These are phyloP conservation scores for Oscheius sp. DNA, from an alignment of 2,888 invertebrate species.

Conservation along the genomic window DNA sequence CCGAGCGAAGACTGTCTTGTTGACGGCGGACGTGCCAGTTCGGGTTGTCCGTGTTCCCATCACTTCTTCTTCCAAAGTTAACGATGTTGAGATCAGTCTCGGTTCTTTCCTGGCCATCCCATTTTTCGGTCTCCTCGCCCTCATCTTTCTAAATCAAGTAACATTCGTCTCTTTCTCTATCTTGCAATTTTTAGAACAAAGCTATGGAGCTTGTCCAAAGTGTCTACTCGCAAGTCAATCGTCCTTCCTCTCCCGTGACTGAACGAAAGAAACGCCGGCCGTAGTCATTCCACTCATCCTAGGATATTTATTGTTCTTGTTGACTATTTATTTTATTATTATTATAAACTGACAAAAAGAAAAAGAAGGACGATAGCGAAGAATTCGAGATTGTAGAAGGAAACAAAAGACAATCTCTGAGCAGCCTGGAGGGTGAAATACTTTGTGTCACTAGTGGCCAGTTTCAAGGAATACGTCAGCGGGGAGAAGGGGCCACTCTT, in stretches of 20 bases:
- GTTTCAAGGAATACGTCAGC: slow-evolving; percentile 57
- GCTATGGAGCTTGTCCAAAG: slow-evolving; percentile 8
- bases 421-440: slow-evolving; percentile 60
- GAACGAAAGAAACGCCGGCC: slow-evolving; percentile 12
- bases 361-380: background rate
- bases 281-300: slow-evolving; percentile 7
- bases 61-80: slow-evolving; percentile 30
- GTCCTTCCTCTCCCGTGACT: background rate
- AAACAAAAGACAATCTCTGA: slow-evolving; percentile 49
- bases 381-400: slow-evolving; percentile 43
- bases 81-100: slow-evolving; percentile 49
- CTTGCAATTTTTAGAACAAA: slow-evolving; percentile 17
- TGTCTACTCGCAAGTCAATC: slow-evolving; percentile 12
- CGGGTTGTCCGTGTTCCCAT: slow-evolving; percentile 47
- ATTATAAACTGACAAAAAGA: background rate
- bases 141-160: slow-evolving; percentile 48
- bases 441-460: slow-evolving; percentile 51
- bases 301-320: background rate
- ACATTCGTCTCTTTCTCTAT: too few species aligned
- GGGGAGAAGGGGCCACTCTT: slow-evolving; percentile 41
- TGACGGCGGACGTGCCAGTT: slow-evolving; percentile 43
- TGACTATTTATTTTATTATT: slow-evolving; percentile 2
- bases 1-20: slow-evolving; percentile 41
- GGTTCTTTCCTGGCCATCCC: slow-evolving; percentile 47
- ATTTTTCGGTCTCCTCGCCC: slow-evolving; percentile 46